Base-by-base conservation (phyloP, 2,888 invertebrate species). In the Seira ritae region DNA sequence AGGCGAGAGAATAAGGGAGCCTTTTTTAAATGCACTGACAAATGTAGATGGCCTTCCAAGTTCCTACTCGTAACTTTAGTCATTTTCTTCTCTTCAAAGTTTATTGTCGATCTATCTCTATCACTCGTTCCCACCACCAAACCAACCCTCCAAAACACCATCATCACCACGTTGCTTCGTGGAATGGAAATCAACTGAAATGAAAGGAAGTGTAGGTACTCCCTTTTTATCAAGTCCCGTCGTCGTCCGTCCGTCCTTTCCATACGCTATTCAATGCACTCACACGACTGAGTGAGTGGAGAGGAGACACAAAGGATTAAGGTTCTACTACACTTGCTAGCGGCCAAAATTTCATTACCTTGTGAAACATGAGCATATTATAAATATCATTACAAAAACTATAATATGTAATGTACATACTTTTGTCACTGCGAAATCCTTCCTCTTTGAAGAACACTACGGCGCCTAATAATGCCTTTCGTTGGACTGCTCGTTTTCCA, bases 1-100 rank as follows among this genome's bases (percentile, higher is more conserved):
- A 77, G 73, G 55, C 24, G 62, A 31, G 8, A 31, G 31, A 31
- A 8, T 2, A 31, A 31, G 8, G 3, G 77, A 55, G 55, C 50
- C 23, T 46, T 65, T 78, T 62, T 74, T 70, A 75, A 46, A 80
- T 62, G 62, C 46, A 69, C 67, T 67, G 23, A 76, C 68, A 71
- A 72, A 71, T 73, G 72, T 37, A 24, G 67, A 73, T 42, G 62
- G 74, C 50, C 66, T 62, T 68, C 67, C 50, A 79, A 62, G 55
- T 31, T 31, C 31, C 31, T 4, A 66, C 71, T 46, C 73, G 73
- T 55, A 62, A 65, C 74, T 69, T 17, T 68, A 80, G 74, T 73
- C 69, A 62, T 75, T 74, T 80, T 65, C 74, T 42, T 65, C 15
- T 65, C 62, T 31, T 62, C 19, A 65, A 46, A 71, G 60, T 73